Evolutionary conservation across 2,797 vertebrate genomes (phyloP), one percentile per base, ranked within the genome.

Genomic region (Catharus ustulatus): DNA sequence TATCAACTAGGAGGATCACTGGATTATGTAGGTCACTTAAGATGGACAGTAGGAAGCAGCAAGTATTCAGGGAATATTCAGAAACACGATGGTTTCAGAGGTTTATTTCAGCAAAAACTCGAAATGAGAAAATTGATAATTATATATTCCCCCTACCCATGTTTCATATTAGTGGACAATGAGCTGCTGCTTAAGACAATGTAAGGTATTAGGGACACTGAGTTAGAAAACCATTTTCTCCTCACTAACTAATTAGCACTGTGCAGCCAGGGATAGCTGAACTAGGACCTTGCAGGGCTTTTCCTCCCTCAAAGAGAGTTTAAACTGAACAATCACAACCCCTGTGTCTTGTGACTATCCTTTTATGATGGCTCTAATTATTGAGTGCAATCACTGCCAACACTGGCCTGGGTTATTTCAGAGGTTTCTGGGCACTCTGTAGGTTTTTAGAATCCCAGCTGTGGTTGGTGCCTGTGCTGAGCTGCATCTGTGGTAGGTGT

Each of bases 391-490:
- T 63, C 55, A n/a, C 23, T 52, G 42, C 59, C n/a, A 9, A 16
- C 21, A 7, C 8, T 34, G 34, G 4, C 18, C 34, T 34, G 23
- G 30, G 18, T 45, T 57, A 57, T 57, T 74, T 67, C n/a, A 42
- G 7, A 52, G 71, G 24, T 3, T 48, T 36, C 42, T 59, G 14
- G 12, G 8, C 0, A 0, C 1, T 1, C 2, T 0, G 6, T 0
- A 1, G 2, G 0, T 13, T 12, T 5, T 20, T 29, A 1, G 11
- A 34, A 7, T 0, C 8, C 2, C 2, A 0, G 0, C 2, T 40
- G 5, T 15, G 15, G 10, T 22, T 59, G 5, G 2, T 76, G 22
- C 0, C 2, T 15, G 4, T 16, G 1, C 3, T 11, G 38, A 34
- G 13, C 8, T 5, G 6, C 4, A 2, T 3, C 10, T 42, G 14